phyloP scores from a whole-genome alignment of 1,140 invertebrate species.

The Calliopsis andreniformis region DNA sequence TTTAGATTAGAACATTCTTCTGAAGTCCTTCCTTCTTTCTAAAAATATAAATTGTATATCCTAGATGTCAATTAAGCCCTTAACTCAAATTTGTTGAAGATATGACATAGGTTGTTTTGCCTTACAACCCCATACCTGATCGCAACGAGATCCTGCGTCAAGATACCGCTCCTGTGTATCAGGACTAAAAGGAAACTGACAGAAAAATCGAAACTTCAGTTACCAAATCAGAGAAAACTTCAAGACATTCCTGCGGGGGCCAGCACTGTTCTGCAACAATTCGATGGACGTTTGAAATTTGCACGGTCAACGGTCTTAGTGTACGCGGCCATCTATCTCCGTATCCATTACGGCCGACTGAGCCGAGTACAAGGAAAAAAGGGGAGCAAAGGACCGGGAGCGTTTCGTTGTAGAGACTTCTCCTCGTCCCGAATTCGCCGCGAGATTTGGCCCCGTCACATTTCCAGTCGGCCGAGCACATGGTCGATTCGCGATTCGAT shows the following conservation, averaged over 20 bases:
- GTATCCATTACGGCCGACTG: conserved; percentile 28
- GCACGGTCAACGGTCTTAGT: conserved; percentile 3
- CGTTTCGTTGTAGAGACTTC: neutral
- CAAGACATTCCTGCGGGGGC: neutral
- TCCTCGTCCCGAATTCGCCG: conserved; percentile 10
- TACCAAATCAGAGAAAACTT: neutral
- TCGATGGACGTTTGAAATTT: conserved; percentile 5
- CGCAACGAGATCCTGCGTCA: too few relatives aligned
- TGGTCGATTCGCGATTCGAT: conserved; percentile 45
- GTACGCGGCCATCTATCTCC: conserved; percentile 20
- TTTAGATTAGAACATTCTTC: too few relatives aligned
- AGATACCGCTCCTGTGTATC: too few relatives aligned
- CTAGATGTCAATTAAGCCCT: too few relatives aligned
- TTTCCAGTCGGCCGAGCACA: conserved; percentile 50
- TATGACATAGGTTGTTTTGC: too few relatives aligned
- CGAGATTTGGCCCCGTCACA: conserved; percentile 36
- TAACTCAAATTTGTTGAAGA: too few relatives aligned
- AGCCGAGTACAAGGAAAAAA: neutral
- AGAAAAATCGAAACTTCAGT: neutral
- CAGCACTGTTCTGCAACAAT: neutral
- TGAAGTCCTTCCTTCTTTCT: too few relatives aligned
- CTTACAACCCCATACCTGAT: too few relatives aligned
- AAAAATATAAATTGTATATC: too few relatives aligned
- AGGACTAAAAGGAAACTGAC: neutral
- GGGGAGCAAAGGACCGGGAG: conserved; percentile 35